Conservation (phyloP, 2,888 invertebrate species). For the Caenorhabditis sp. region DNA sequence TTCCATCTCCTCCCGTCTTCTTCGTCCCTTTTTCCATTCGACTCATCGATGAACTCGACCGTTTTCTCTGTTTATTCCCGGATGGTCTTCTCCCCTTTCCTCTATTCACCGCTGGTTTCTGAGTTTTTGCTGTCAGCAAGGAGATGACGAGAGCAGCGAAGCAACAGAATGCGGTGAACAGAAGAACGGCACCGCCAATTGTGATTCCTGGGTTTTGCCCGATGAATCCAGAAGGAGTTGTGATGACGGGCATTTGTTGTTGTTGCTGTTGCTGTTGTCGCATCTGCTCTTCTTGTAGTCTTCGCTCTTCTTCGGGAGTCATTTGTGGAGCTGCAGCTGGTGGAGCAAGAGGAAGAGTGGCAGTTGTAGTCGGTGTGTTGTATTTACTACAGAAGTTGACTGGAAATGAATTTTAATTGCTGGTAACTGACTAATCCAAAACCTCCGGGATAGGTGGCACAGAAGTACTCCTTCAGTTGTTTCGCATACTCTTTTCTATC, state of each 20-base stretch:
- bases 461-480: not conserved
- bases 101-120: constrained; percentile 4
- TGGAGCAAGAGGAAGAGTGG: not conserved
- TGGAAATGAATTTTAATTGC: not conserved
- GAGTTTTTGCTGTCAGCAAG: constrained; percentile 2
- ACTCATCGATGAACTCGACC: not conserved
- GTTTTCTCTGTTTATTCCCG: constrained; percentile 4
- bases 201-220: constrained; percentile 19
- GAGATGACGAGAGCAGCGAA: constrained; percentile 6
- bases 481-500: not conserved
- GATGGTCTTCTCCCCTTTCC: too few species aligned
- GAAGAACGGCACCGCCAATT: constrained; percentile 5
- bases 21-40: not conserved
- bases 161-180: constrained; percentile 5
- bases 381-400: constrained; percentile 8
- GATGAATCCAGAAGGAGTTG: constrained; percentile 26
- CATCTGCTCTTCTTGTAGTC: too few species aligned
- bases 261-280: constrained; percentile 14
- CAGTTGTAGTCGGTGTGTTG: not conserved
- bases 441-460: not conserved
- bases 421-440: not conserved
- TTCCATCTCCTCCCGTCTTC: not conserved
- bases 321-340: constrained; percentile 2
- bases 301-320: constrained; percentile 11
- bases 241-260: not conserved